Evolutionary conservation across 2,888 invertebrate genomes (phyloP), one percentile per base, ranked within the genome.

Genomic region (Brenthis ino): DNA sequence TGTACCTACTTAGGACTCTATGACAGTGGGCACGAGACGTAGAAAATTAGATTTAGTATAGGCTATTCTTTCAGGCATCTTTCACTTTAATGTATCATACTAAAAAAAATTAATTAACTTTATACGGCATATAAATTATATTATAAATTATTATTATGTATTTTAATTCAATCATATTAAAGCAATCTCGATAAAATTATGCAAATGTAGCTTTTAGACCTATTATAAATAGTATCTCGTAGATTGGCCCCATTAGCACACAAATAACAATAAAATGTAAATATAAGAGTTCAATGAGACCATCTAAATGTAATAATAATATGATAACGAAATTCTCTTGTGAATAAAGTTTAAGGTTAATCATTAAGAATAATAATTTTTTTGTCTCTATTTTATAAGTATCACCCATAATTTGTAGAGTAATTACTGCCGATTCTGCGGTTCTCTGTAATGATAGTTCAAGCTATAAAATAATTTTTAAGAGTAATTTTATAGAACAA

Each of bases 331-430:
- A 64, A 58, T 58, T 24, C n/a, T 55, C 16, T 53, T 43, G 48
- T 43, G 37, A 56, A 51, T 64, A 58, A 67, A 57, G 48, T 70
- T 70, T 67, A 70, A 70, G 69, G 65, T 65, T 74, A 69, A 71
- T 68, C 63, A 71, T 64, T 65, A 47, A 55, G 43, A 54, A 56
- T 55, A 63, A 65, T 63, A 64, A 20, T 67, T 67, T 69, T 68
- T 65, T 72, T 69, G 69, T 67, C 24, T 66, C 43, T 56, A 63
- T 20, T 3, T 55, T 63, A 51, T 33, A 53, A 68, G 63, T 66
- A 65, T 68, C 57, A 60, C 28, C 64, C 57, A 65, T 67, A 67
- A 69, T 69, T 69, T 69, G 63, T 67, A 55, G 57, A 43, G 63
- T 70, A 72, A 69, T 70, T 68, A 69, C 51, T 60, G 68, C 61